Evolutionary conservation across 2,797 vertebrate species (phyloP), one percentile per base, ranked within the genome.

Genomic region (Scarus forsteni): DNA sequence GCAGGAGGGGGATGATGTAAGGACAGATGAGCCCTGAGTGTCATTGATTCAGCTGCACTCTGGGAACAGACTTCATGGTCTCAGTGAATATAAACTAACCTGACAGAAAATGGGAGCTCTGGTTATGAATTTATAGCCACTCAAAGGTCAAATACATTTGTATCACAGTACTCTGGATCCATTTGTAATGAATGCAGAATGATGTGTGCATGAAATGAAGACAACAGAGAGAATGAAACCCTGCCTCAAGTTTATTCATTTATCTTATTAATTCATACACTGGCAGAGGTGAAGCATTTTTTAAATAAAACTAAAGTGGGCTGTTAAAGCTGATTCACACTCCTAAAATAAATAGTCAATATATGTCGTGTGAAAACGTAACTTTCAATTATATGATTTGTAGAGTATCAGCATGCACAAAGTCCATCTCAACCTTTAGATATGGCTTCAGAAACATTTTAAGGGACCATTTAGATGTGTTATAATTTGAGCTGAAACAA

Each of bases 1-100:
- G 51, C 61, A 60, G 40, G 12, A 42, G 55, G 16, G 61, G 19
- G 62, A 40, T 86, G 84, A 88, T 81, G 83, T 76, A 85, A 85
- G 54, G 77, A 44, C 67, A 76, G 63, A 58, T 69, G 57, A 79
- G 75, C 69, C 60, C 48, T 39, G 11, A 34, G 46, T 83, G 70
- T 79, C 79, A 76, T 56, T 73, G 59, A 46, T 60, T 76, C 67
- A 44, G 59, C 63, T 52, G 60, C 27, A 46, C 66, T 66, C 16
- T 55, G 42, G 57, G 62, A 76, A 55, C 16, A n/a, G 56, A 66
- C 76, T 64, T 39, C 59, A 15, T 75, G 45, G 64, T 36, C 53
- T 49, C n/a, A 58, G 49, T 69, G 83, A 80, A 85, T 80, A 79
- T 78, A 59, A 87, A 70, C 55, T 48, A 70, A 56, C 43, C 45